Conservation (phyloP, 2,113 vertebrate species). For the Artemisiospiza belli region DNA sequence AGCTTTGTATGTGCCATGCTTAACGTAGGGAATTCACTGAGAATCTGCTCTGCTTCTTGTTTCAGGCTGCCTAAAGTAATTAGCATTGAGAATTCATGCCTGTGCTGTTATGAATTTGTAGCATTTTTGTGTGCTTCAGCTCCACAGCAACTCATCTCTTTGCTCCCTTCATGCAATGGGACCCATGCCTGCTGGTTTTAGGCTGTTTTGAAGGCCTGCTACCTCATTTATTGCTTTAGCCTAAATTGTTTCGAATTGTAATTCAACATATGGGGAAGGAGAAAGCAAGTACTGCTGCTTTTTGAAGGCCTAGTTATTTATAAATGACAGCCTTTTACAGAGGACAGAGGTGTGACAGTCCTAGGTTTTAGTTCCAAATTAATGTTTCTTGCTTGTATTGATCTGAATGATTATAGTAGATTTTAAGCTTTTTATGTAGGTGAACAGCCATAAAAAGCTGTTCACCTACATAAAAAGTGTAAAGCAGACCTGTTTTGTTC, state of each 20-base stretch:
- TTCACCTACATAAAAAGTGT: too few relatives aligned
- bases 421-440: background rate
- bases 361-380: background rate
- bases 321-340: background rate
- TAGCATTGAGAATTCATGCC: background rate
- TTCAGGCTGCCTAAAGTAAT: background rate
- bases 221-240: background rate
- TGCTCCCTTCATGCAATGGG: background rate
- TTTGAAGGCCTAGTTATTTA: background rate
- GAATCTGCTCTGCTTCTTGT: background rate
- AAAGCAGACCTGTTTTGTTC: background rate
- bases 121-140: background rate
- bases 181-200: background rate
- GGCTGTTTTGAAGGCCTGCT: background rate
- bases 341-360: background rate
- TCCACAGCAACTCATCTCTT: background rate
- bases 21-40: background rate
- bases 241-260: background rate
- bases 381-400: background rate
- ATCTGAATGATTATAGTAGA: background rate
- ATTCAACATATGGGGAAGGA: fast-evolving
- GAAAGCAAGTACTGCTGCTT: background rate
- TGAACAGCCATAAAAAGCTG: background rate
- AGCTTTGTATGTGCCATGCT: background rate
- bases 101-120: background rate